Evolutionary conservation across 2,797 vertebrate species (phyloP), one percentile per base, ranked within the genome.

Genomic region (Neoniphon sammara): DNA sequence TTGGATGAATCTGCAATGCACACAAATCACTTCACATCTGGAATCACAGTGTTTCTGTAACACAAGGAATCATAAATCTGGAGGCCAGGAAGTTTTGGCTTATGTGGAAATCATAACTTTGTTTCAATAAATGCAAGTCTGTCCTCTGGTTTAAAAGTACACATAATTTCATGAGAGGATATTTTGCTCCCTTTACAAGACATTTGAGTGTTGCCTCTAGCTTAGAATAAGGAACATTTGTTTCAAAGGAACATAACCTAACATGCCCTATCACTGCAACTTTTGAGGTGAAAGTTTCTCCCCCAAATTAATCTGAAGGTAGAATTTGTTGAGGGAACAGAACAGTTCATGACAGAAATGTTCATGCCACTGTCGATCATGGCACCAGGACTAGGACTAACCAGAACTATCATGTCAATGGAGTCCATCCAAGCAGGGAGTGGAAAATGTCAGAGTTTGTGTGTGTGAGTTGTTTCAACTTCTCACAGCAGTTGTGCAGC

Each of bases 41-140:
- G 50, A 52, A 52, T 21, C 49, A 18, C 36, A n/a, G 36, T 31
- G 50, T 57, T 71, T 67, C 53, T 66, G 55, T 55, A 68, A 50
- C 18, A 66, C 34, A 47, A 61, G 20, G 30, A 30, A 67, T 67
- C 63, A 67, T 81, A 76, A 76, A 77, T 73, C 59, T 15, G 39
- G 68, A 54, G 53, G 20, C 42, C 36, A 67, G 8, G 52, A 72
- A 54, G 30, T 55, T 36, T 64, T 72, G 52, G 58, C 20, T 80
- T 34, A 59, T 58, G 57, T 10, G 31, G n/a, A 15, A 72, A 67
- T 58, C 17, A 47, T 57, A 55, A 80, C 64, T 31, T 50, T 46
- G 36, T 36, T 44, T 50, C 66, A 20, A 20, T 27, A 73, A 25
- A 18, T 42, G 47, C 58, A 56, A 60, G 42, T 55, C 46, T 47